These are phyloP conservation scores for Nomada fucata DNA, from an alignment of 2,888 invertebrate genomes.

Conservation along the genomic window DNA sequence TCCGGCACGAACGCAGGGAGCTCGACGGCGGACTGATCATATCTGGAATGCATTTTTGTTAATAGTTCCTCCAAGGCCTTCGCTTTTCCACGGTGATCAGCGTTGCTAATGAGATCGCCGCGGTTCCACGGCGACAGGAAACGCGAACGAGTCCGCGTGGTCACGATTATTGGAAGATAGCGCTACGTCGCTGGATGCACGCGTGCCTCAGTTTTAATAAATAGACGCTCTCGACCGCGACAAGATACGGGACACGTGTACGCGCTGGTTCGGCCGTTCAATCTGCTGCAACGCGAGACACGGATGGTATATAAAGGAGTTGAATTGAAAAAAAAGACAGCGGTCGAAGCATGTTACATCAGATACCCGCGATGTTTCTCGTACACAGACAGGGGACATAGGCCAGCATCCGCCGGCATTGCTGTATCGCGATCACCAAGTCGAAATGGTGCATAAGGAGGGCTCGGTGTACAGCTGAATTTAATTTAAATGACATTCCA, in stretches of 20 bases:
- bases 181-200: constrained; percentile 3
- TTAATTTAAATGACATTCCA: too few species aligned
- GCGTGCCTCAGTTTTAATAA: constrained; percentile 14
- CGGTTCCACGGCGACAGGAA: constrained; percentile 23
- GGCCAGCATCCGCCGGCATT: background rate
- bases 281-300: background rate
- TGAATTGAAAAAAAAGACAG: constrained; percentile 6
- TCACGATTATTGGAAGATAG: constrained; percentile 31
- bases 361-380: background rate
- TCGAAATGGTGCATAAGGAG: too few species aligned
- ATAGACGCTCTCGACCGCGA: constrained; percentile 17
- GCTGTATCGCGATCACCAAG: too few species aligned
- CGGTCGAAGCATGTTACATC: constrained; percentile 5
- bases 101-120: constrained; percentile 36
- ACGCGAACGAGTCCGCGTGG: background rate
- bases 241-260: constrained; percentile 19
- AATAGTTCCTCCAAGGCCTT: constrained; percentile 18
- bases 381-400: background rate
- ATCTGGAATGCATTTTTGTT: constrained; percentile 34
- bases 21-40: constrained; percentile 3
- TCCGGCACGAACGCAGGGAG: constrained; percentile 54
- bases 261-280: background rate
- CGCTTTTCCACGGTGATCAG: constrained; percentile 22
- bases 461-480: too few species aligned
- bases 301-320: background rate